These are phyloP conservation scores for Irena cyanogastra DNA, from an alignment of 2,113 vertebrate species.

Conservation along the genomic window DNA sequence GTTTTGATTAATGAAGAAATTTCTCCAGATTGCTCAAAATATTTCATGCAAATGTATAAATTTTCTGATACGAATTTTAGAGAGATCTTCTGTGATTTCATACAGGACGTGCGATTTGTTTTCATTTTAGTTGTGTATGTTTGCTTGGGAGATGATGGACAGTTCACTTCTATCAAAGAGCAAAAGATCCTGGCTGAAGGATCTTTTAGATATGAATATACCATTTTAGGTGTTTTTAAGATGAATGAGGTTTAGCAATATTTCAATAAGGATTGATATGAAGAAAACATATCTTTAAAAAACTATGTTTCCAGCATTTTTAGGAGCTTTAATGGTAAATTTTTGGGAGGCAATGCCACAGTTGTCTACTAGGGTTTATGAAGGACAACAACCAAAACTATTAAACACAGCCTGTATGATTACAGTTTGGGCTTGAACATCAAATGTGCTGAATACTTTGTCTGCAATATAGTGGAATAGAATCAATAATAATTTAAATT, in stretches of 20 bases:
- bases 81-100: background rate
- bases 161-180: background rate
- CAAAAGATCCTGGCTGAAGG: background rate
- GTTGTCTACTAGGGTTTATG: background rate
- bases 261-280: background rate
- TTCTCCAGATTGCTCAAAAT: background rate
- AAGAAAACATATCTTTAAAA: background rate
- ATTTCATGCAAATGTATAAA: background rate
- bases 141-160: background rate
- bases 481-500: background rate
- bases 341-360: background rate
- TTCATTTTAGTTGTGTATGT: background rate
- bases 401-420: background rate
- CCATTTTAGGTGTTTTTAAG: background rate
- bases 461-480: background rate
- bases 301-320: background rate
- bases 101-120: accelerated
- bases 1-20: background rate
- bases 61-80: background rate
- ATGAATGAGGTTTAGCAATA: background rate
- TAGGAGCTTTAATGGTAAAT: background rate
- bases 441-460: background rate
- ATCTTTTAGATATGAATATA: background rate
- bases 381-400: background rate
- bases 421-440: background rate